A percentile compares a stretch with the other conserved stretches of the same genome.
Evolutionary conservation across 1,140 invertebrate species (phyloP).

Genomic region (Leptinotarsa lineolata): DNA sequence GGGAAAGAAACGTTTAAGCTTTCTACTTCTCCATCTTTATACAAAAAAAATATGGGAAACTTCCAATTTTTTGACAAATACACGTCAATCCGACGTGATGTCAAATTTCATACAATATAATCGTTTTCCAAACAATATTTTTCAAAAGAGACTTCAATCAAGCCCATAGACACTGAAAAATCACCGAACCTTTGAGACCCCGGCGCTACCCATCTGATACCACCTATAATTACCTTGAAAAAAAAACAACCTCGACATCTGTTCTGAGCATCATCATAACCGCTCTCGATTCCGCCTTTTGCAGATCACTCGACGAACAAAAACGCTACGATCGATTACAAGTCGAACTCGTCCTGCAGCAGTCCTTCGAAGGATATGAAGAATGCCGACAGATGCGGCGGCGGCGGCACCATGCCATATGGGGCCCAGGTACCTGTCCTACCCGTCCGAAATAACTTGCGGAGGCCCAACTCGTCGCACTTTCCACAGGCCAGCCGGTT

Average conservation of each 20-base stretch:
- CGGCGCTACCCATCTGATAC: slow-evolving; percentile 23
- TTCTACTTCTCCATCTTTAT: no score
- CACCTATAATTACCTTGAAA: slow-evolving; percentile 11
- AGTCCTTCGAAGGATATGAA: slow-evolving; percentile 76
- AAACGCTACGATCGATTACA: slow-evolving; percentile 85
- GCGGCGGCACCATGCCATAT: slow-evolving; percentile 63
- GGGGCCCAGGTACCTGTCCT: slow-evolving; percentile 71
- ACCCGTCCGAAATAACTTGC: slow-evolving; percentile 73
- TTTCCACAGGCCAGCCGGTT: slow-evolving; percentile 69
- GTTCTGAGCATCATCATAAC: slow-evolving; percentile 19
- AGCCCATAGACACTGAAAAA: neutral
- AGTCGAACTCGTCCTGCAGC: slow-evolving; percentile 80
- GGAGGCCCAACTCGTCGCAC: slow-evolving; percentile 64
- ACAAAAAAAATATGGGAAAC: no score
- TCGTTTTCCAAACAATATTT: no score
- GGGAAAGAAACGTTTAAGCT: no score
- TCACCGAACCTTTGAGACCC: neutral
- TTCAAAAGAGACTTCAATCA: no score
- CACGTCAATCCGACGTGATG: no score
- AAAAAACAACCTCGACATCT: slow-evolving; percentile 13
- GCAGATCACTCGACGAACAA: slow-evolving; percentile 58
- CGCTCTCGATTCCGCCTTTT: slow-evolving; percentile 19
- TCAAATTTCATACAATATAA: no score
- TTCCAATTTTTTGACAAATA: no score
- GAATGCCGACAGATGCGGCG: slow-evolving; percentile 70